These are phyloP conservation scores for Abrostola triplasia DNA, from an alignment of 2,888 invertebrate genomes.

Conservation along the genomic window DNA sequence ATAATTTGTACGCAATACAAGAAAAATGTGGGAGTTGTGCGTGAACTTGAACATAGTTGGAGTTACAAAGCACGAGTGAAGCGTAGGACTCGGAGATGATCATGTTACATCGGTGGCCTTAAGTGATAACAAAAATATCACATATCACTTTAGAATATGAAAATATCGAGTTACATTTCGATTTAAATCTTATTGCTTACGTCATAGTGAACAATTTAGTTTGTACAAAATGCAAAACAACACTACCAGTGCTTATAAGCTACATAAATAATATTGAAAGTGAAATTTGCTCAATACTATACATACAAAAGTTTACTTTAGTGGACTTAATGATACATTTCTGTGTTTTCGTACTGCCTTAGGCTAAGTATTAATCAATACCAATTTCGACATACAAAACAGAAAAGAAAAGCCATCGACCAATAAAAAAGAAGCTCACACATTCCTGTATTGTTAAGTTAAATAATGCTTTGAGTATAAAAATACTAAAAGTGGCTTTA, in stretches of 20 bases:
- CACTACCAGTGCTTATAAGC: conserved; percentile 77
- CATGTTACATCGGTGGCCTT: conserved; percentile 57
- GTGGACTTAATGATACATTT: conserved; percentile 57
- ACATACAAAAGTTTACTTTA: conserved; percentile 67
- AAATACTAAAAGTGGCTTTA: conserved; percentile 77
- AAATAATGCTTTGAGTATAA: conserved; percentile 77
- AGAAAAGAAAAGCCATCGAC: conserved; percentile 70
- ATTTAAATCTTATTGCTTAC: conserved; percentile 76
- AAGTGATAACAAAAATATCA: conserved; percentile 80
- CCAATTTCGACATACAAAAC: conserved; percentile 59
- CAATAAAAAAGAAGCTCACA: conserved; percentile 83
- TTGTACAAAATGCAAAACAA: conserved; percentile 82
- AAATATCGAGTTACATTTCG: conserved; percentile 74
- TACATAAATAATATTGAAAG: conserved; percentile 80
- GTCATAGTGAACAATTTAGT: conserved; percentile 70
- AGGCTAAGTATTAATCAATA: conserved; percentile 49
- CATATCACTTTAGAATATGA: conserved; percentile 84
- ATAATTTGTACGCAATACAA: conserved; percentile 55
- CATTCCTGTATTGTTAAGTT: conserved; percentile 83
- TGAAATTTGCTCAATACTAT: conserved; percentile 65
- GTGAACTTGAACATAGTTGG: conserved; percentile 19
- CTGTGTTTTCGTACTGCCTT: conserved; percentile 48
- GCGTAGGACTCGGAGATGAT: conserved; percentile 60
- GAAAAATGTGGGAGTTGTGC: conserved; percentile 37
- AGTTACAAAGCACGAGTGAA: conserved; percentile 36